These are phyloP conservation scores for Dipodomys stephensi DNA, from an alignment of 2,113 vertebrate genomes.

Conservation along the genomic window DNA sequence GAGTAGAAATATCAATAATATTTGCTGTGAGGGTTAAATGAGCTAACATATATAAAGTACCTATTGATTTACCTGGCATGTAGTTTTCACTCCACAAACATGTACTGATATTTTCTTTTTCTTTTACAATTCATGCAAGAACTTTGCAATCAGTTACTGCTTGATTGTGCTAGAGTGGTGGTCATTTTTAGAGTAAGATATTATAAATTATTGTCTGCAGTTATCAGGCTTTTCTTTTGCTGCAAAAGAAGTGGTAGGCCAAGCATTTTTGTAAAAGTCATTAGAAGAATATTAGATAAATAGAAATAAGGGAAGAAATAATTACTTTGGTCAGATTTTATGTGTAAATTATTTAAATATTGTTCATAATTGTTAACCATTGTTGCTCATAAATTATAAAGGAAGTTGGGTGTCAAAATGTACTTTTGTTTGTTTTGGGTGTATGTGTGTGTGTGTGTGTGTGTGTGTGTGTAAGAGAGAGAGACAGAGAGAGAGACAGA, in stretches of 20 bases:
- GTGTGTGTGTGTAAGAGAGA: too few species aligned
- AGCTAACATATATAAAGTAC: neutral
- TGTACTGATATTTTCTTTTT: neutral
- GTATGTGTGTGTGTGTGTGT: neutral
- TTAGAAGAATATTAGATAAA: neutral
- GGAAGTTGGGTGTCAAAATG: neutral
- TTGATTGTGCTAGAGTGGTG: neutral
- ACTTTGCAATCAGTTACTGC: neutral
- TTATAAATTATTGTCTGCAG: neutral
- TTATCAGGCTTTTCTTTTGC: neutral
- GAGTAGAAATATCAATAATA: neutral
- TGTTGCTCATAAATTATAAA: neutral
- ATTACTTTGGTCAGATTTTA: neutral
- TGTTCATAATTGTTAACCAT: neutral
- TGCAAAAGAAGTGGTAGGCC: neutral
- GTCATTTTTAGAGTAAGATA: neutral
- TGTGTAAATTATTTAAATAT: neutral
- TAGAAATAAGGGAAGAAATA: neutral
- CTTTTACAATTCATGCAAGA: neutral
- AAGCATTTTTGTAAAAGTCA: constrained; percentile 17
- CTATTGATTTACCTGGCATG: neutral
- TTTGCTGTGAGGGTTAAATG: neutral
- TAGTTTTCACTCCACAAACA: neutral
- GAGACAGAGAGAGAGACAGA: too few species aligned
- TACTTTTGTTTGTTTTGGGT: neutral